These are phyloP conservation scores for Malaclemys terrapin DNA, from an alignment of 2,113 vertebrate species.

Conservation along the genomic window DNA sequence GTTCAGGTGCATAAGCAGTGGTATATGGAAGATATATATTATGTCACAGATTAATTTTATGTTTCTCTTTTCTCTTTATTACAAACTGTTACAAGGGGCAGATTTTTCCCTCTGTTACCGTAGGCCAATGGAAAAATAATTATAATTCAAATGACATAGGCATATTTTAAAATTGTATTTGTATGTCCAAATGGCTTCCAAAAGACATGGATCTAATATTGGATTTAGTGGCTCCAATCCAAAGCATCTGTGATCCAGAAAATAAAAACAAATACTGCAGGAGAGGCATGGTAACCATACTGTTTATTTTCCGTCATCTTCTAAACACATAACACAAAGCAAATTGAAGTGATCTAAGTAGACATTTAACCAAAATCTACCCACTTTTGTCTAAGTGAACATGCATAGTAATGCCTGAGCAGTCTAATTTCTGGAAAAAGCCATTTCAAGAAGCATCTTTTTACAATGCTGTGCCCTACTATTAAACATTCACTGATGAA, in stretches of 20 bases:
- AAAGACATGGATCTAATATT: neutral
- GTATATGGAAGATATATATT: neutral
- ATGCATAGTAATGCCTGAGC: neutral
- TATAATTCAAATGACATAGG: neutral
- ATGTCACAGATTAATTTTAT: neutral
- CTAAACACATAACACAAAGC: neutral
- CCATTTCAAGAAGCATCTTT: constrained; percentile 1
- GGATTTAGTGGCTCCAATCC: neutral
- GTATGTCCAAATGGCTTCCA: neutral
- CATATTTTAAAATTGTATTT: neutral
- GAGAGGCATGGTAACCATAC: neutral
- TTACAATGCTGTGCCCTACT: neutral
- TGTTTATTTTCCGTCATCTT: neutral
- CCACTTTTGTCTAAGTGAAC: neutral
- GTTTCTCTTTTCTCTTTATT: neutral
- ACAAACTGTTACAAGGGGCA: neutral
- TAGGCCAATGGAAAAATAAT: neutral
- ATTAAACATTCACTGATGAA: neutral
- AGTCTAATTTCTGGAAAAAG: neutral
- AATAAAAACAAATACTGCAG: neutral
- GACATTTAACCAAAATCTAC: neutral
- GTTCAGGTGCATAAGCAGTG: neutral
- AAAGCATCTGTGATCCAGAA: neutral
- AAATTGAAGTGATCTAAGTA: neutral
- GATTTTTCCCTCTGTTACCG: neutral